A percentile compares a stretch with the other conserved stretches of the same genome.
phyloP scores from a whole-genome alignment of 2,113 vertebrate species.

The Entomyzon cyanotis region DNA sequence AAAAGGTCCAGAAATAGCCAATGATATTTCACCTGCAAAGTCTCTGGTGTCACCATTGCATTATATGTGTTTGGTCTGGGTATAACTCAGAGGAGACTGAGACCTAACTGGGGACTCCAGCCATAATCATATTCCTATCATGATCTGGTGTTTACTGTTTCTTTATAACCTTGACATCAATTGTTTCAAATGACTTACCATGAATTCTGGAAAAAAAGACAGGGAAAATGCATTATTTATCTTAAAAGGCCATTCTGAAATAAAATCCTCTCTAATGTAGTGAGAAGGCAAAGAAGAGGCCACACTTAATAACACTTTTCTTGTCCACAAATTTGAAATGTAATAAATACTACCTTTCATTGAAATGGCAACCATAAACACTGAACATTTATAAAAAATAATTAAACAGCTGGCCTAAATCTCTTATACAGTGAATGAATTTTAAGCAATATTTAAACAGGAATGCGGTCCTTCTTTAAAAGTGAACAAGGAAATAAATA shows the following conservation, averaged over 20 bases:
- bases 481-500: not conserved
- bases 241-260: constrained; percentile 34
- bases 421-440: constrained; percentile 5
- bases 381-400: constrained; percentile 25
- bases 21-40: not conserved
- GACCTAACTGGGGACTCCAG: not conserved
- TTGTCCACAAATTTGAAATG: constrained; percentile 33
- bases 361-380: constrained; percentile 38
- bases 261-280: not conserved
- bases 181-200: not conserved
- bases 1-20: not conserved
- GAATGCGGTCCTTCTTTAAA: not conserved
- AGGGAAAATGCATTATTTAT: not conserved
- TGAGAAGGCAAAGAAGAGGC: not conserved
- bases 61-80: not conserved
- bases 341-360: constrained; percentile 22
- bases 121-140: not conserved
- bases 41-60: not conserved
- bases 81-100: not conserved
- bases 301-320: not conserved
- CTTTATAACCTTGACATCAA: not conserved
- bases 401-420: constrained; percentile 58
- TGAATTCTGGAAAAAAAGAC: not conserved
- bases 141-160: not conserved
- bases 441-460: not conserved